Percentiles rank a stretch among this genome's conserved stretches.
Conservation (phyloP, 2,797 vertebrate species). For the Phaenicophaeus curvirostris region DNA sequence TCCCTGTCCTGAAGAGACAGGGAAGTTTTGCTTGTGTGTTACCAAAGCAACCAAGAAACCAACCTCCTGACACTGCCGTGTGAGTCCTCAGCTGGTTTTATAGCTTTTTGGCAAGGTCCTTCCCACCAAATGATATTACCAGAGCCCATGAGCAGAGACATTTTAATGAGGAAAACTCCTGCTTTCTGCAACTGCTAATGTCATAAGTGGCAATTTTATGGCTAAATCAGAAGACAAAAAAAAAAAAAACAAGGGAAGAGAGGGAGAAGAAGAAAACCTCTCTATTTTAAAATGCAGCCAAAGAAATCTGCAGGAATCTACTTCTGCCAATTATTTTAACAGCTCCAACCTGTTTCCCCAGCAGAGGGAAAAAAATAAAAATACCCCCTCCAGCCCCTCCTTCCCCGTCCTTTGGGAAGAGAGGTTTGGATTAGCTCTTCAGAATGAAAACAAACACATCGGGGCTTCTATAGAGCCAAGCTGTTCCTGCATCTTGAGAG, state of each 20-base stretch:
- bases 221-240: constrained; percentile 62
- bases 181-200: constrained; percentile 59
- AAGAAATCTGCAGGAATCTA: constrained; percentile 39
- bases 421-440: constrained; percentile 71
- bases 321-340: constrained; percentile 69
- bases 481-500: constrained; percentile 64
- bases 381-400: constrained; percentile 2
- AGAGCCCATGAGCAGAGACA: not conserved
- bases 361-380: constrained; percentile 47
- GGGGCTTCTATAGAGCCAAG: constrained; percentile 63
- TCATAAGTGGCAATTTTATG: constrained; percentile 66
- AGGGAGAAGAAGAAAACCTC: constrained; percentile 36
- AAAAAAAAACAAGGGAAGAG: constrained; percentile 27
- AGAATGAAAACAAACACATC: constrained; percentile 72
- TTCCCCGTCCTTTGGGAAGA: constrained; percentile 45
- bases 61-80: constrained; percentile 43
- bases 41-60: constrained; percentile 63
- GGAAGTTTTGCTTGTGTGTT: constrained; percentile 61
- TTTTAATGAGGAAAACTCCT: constrained; percentile 69
- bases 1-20: constrained; percentile 42
- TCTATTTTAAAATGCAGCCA: constrained; percentile 57
- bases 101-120: constrained; percentile 32
- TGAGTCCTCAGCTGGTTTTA: constrained; percentile 49
- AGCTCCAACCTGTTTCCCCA: constrained; percentile 65
- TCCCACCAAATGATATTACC: constrained; percentile 37